A percentile compares a stretch with the other conserved stretches of the same genome.
These are phyloP conservation scores for Melipona bicolor DNA, from an alignment of 2,888 invertebrate species.

Conservation along the genomic window DNA sequence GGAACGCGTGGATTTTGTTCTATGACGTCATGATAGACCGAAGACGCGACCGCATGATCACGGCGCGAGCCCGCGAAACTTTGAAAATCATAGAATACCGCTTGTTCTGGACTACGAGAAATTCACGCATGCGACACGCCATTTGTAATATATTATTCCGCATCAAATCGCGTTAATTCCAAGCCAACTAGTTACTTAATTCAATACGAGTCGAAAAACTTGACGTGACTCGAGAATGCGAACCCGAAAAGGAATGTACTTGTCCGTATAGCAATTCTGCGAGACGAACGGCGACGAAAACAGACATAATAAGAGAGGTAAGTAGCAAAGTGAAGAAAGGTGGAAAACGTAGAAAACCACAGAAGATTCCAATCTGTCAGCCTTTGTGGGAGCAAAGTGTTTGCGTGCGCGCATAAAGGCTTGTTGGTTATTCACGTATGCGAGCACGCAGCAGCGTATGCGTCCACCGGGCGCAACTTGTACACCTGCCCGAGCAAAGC, in stretches of 20 bases:
- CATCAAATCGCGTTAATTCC: not conserved
- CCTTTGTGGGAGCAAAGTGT: conserved; percentile 28
- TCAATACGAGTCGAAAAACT: not conserved
- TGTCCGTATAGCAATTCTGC: conserved; percentile 9
- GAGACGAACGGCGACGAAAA: conserved; percentile 3
- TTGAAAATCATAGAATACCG: conserved; percentile 32
- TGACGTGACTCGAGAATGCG: not conserved
- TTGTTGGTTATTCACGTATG: conserved; percentile 29
- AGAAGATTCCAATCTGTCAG: conserved; percentile 52
- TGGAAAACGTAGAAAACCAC: conserved; percentile 18
- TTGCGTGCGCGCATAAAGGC: conserved; percentile 18
- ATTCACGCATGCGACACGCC: not conserved
- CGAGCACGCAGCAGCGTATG: conserved; percentile 22
- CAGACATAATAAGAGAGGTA: conserved; percentile 9
- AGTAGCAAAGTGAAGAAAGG: not conserved
- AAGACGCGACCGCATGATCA: not conserved
- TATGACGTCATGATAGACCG: not conserved
- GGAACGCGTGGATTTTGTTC: not conserved
- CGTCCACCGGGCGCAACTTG: conserved; percentile 30
- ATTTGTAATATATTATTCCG: too few relatives aligned
- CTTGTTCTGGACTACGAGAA: not conserved
- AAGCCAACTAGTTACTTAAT: conserved; percentile 15
- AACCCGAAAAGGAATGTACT: not conserved
- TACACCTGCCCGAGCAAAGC: conserved; percentile 57
- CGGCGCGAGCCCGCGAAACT: conserved; percentile 44